These are phyloP conservation scores for Mormyrus iriodes DNA, from an alignment of 2,113 vertebrate genomes.

Conservation along the genomic window DNA sequence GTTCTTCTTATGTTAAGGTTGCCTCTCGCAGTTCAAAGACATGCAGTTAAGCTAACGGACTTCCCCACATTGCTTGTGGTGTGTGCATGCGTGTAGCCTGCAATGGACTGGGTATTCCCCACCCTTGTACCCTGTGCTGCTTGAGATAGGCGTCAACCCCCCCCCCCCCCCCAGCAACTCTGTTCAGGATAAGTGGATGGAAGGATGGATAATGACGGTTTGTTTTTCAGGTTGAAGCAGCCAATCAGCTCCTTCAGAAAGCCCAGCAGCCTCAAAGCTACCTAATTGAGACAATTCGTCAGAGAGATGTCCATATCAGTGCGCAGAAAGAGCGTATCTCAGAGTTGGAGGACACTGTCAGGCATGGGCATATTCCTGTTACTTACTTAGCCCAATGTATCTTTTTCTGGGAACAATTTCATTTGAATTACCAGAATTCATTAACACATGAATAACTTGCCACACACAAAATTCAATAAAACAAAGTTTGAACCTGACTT, in stretches of 20 bases:
- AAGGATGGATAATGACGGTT: not conserved
- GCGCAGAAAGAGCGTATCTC: conserved; percentile 63
- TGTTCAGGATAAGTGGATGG: not conserved
- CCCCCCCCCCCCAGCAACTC: not conserved
- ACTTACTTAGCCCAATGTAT: not conserved
- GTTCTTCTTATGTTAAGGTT: not conserved
- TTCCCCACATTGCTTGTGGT: not conserved
- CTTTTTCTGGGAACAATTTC: not conserved
- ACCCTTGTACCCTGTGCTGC: not conserved
- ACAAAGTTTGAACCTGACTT: conserved; percentile 32
- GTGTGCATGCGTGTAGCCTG: not conserved
- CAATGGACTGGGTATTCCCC: not conserved
- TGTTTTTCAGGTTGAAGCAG: conserved; percentile 67
- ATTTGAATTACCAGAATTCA: not conserved
- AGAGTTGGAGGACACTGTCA: conserved; percentile 76
- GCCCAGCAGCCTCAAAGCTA: conserved; percentile 89
- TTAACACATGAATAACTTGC: not conserved
- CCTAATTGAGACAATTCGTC: conserved; percentile 80
- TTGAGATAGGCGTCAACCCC: not conserved
- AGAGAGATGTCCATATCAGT: conserved; percentile 79
- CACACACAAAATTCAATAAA: not conserved
- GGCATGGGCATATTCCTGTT: conserved; percentile 56
- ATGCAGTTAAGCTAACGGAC: not conserved
- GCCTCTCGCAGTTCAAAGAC: not conserved
- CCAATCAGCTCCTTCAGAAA: conserved; percentile 79